Evolutionary conservation across 2,113 vertebrate species (phyloP), one percentile per base, ranked within the genome.

Genomic region (Neoarius graeffei): DNA sequence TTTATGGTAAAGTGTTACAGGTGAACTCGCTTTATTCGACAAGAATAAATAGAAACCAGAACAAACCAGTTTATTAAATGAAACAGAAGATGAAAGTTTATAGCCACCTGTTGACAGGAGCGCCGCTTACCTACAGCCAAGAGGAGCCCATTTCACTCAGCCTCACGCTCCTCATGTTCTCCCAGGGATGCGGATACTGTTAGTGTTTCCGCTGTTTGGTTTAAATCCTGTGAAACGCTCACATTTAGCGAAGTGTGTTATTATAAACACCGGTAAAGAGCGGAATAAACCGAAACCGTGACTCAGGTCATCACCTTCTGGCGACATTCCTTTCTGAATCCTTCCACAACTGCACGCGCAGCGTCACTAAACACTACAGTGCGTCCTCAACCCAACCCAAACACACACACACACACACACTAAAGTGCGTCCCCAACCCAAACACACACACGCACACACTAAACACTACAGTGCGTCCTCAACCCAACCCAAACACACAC

Each of bases 231-330:
- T 76, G 8, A 76, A 76, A 50, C 19, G 35, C 42, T 25, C 19
- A 5, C 69, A 20, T 19, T 35, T 30, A 69, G n/a, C 66, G 1
- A 11, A 3, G 67, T 8, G 30, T 35, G 27, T 19, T 71, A 35
- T 17, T 17, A 42, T 42, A 73, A 9, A 48, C 30, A 10, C 17
- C 8, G 2, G 15, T 17, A 19, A 71, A 48, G 1, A 76, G 7
- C 42, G 5, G 13, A 15, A n/a, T 25, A 50, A 83, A 52, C 81
- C 15, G 64, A 84, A 84, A 69, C 81, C 81, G 60, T 83, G 60
- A 83, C 82, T 84, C 64, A 67, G 25, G n/a, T 0, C 3, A 25
- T n/a, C 4, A 79, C 50, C 25, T 52, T 83, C 60, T 10, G 81
- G 35, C 35, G 81, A 27, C 82, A 57, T 80, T 56, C 77, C 76